Base-by-base conservation (phyloP, 2,797 vertebrate genomes). In the Rhinatrema bivittatum region DNA sequence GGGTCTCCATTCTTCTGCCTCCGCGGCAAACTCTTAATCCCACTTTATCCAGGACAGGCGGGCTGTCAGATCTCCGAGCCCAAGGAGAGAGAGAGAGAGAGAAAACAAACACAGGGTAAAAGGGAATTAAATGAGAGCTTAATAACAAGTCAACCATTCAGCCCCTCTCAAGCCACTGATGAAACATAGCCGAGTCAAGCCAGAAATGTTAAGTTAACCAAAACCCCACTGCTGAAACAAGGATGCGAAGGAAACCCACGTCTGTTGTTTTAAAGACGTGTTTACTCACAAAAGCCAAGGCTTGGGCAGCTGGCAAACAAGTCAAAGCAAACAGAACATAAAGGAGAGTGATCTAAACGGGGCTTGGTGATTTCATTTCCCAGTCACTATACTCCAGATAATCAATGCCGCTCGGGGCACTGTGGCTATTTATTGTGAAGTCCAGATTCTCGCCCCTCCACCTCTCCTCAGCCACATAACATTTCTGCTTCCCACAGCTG, bases 31-130 rank as follows among this genome's bases (percentile, higher is more conserved):
- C 9, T n/a, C 29, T 73, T 86, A 89, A 87, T 91, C 85, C 89
- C 88, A 90, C 72, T 90, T 91, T 66, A 91, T 85, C 91, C 89
- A 91, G 39, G 87, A 88, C 34, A 89, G 84, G 34, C 80, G 84
- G 46, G 88, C 87, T 63, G 84, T 90, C 73, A 90, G 83, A 77
- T 90, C 87, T 90, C 70, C 23, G 57, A 3, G 25, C 31, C 41
- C 54, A 26, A 53, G n/a, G 17, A 25, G 10, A 21, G 26, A 24
- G 28, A 58, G 12, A 15, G 20, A 29, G 20, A 31, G 21, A 29
- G 17, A 13, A 15, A 16, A 20, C 47, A 4, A 12, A 59, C 53
- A 47, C 46, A 52, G 43, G 30, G 62, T 57, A 77, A 72, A 78
- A 64, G 52, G 28, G 56, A 56, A 72, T 63, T 50, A 70, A 76